Evolutionary conservation across 2,888 invertebrate species (phyloP).

Genomic region (Netelia melanura): DNA sequence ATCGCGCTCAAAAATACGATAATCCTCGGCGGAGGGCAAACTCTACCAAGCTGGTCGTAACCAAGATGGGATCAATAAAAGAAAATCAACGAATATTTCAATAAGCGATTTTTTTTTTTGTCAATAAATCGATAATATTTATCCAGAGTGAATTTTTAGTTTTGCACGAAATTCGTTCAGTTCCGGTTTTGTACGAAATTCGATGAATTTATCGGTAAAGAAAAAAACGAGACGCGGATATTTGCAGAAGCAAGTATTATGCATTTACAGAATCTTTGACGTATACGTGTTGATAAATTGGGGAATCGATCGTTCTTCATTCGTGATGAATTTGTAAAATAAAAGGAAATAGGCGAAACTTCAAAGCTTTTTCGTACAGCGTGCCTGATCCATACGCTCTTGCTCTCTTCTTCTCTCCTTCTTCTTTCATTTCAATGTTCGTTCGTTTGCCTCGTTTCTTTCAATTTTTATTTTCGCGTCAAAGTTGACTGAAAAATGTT

Average conservation of each 20-base stretch:
- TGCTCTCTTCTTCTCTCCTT: neutral
- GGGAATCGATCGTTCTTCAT: slow-evolving; percentile 29
- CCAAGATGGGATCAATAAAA: neutral
- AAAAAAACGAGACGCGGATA: neutral
- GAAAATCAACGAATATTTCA: neutral
- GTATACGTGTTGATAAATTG: slow-evolving; percentile 19
- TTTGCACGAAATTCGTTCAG: no score
- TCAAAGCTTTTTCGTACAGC: slow-evolving; percentile 38
- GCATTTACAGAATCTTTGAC: neutral
- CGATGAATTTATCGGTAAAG: neutral
- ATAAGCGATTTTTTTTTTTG: neutral
- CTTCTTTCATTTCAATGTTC: slow-evolving; percentile 11
- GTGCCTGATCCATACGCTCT: slow-evolving; percentile 9
- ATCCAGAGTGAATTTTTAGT: no score
- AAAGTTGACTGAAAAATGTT: slow-evolving; percentile 27
- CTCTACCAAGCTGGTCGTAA: neutral
- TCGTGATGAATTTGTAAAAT: slow-evolving; percentile 13
- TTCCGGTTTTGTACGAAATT: no score
- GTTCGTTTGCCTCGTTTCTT: slow-evolving; percentile 30
- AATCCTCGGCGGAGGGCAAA: neutral
- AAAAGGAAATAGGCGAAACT: slow-evolving; percentile 21
- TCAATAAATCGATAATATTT: neutral
- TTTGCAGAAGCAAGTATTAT: neutral
- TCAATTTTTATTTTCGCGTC: slow-evolving; percentile 43
- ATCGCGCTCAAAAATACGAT: neutral